Conservation (phyloP, 2,888 invertebrate genomes). For the Dioctria linearis region DNA sequence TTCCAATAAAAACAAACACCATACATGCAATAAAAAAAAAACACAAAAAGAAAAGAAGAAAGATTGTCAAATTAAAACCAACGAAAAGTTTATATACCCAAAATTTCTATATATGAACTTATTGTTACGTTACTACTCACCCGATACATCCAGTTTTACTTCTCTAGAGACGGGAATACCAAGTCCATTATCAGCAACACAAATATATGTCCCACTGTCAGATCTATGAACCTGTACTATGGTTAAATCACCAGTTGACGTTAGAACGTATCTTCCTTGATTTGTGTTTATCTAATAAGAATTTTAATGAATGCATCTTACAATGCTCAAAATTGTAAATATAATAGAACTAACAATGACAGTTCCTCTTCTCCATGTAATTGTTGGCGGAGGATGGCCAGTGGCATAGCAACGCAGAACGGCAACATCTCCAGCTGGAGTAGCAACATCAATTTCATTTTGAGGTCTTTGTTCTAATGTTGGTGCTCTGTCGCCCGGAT, state of each 20-base stretch:
- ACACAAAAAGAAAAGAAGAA: neutral
- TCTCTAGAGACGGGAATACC: conserved; percentile 80
- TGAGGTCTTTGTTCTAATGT: conserved; percentile 72
- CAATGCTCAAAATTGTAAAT: neutral
- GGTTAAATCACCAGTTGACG: conserved; percentile 83
- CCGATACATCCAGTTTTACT: conserved; percentile 80
- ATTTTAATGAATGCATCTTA: no score
- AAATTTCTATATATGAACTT: neutral
- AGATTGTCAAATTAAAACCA: neutral
- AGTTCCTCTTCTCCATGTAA: conserved; percentile 84
- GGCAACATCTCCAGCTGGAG: conserved; percentile 81
- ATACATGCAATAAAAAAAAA: conserved; percentile 52
- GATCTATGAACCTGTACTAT: conserved; percentile 85
- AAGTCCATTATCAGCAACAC: conserved; percentile 85
- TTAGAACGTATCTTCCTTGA: conserved; percentile 80
- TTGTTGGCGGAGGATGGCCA: conserved; percentile 83
- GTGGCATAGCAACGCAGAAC: conserved; percentile 82
- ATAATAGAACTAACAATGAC: conserved; percentile 74
- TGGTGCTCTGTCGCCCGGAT: conserved; percentile 66
- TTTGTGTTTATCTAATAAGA: conserved; percentile 79
- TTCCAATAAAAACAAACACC: conserved; percentile 58
- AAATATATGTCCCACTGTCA: conserved; percentile 89
- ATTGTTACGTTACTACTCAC: conserved; percentile 72
- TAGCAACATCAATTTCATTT: conserved; percentile 76
- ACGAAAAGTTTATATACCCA: conserved; percentile 10